Evolutionary conservation across 2,113 vertebrate species (phyloP).

Genomic region (Anoplopoma fimbria): DNA sequence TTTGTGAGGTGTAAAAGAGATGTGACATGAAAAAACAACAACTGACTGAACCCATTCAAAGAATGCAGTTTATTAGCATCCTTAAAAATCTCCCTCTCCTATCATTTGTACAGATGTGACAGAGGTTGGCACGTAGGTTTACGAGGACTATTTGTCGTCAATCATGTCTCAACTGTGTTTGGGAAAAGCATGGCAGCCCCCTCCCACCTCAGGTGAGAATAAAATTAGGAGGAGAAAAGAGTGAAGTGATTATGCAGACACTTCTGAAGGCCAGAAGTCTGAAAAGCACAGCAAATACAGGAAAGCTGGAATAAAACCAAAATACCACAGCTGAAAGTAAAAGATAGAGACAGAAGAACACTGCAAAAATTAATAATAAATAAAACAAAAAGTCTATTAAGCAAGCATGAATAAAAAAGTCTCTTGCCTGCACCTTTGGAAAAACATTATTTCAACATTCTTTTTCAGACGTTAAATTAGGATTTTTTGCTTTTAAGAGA

Average conservation of each 20-base stretch:
- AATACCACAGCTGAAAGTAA: constrained; percentile 3
- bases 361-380: neutral
- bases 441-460: neutral
- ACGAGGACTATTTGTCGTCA: constrained; percentile 7
- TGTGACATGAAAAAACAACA: neutral
- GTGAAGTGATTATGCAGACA: neutral
- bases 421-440: constrained; percentile 1
- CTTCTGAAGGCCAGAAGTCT: constrained; percentile 24
- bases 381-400: constrained; percentile 24
- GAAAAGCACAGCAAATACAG: neutral
- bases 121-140: neutral
- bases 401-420: neutral
- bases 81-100: no score
- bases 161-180: constrained; percentile 7
- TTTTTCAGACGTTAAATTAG: neutral
- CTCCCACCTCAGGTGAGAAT: neutral
- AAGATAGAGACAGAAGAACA: neutral
- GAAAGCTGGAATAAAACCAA: neutral
- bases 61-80: neutral
- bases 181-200: neutral
- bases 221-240: neutral
- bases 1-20: constrained; percentile 11
- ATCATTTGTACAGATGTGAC: neutral
- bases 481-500: constrained; percentile 16
- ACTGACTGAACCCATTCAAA: neutral